phyloP scores from a whole-genome alignment of 2,888 invertebrate genomes.

The Pseudanteris insignis region DNA sequence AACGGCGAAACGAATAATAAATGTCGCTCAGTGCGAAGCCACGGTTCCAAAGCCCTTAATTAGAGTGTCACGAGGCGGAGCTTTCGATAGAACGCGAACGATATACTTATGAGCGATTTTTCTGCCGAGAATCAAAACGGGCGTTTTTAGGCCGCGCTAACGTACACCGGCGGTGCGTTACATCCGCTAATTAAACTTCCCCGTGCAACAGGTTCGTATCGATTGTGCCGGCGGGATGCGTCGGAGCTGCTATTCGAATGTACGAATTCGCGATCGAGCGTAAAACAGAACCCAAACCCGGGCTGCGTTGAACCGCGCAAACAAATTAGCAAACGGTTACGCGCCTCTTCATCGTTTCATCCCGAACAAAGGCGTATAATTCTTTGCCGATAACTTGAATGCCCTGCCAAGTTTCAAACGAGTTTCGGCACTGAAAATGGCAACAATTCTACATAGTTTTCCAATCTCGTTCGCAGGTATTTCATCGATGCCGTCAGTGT shows the following conservation, averaged over 20 bases:
- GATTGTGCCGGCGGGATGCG: conserved; percentile 9
- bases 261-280: conserved; percentile 9
- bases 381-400: too few relatives aligned
- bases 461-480: too few relatives aligned
- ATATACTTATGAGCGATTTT: conserved; percentile 15
- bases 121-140: conserved; percentile 3
- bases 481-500: too few relatives aligned
- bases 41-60: conserved; percentile 2
- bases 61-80: conserved; percentile 11
- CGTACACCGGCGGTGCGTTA: conserved; percentile 5
- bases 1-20: too few relatives aligned
- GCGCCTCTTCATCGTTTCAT: too few relatives aligned
- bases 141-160: conserved; percentile 3
- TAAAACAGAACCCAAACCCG: neutral
- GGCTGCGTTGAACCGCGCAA: too few relatives aligned
- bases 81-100: conserved; percentile 3
- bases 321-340: too few relatives aligned
- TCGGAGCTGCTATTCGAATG: conserved; percentile 7
- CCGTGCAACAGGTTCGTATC: conserved; percentile 27
- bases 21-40: neutral
- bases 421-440: too few relatives aligned
- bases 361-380: too few relatives aligned
- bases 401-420: too few relatives aligned
- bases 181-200: conserved; percentile 25
- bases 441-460: too few relatives aligned